These are phyloP conservation scores for Pyrocephalus nanus DNA, from an alignment of 2,797 vertebrate species.

Conservation along the genomic window DNA sequence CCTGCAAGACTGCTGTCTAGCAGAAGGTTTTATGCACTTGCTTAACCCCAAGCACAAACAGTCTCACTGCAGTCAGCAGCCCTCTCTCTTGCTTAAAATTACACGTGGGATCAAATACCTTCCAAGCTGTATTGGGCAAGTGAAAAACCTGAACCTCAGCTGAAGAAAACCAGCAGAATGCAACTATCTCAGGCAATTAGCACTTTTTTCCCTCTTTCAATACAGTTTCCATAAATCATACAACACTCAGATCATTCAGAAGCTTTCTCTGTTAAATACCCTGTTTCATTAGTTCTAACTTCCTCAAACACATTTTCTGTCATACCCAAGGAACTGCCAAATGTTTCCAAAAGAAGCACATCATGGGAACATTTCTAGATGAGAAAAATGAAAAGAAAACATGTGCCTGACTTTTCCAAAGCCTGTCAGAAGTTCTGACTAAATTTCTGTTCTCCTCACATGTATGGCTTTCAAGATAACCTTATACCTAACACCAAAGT, in stretches of 20 bases:
- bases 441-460: neutral
- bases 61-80: neutral
- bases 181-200: neutral
- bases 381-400: conserved; percentile 34
- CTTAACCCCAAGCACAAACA: neutral
- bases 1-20: neutral
- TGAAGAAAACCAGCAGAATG: neutral
- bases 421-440: neutral
- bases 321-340: neutral
- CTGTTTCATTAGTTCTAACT: neutral
- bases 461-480: neutral
- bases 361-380: neutral
- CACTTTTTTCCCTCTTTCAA: neutral
- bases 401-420: neutral
- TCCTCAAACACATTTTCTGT: neutral
- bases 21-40: neutral
- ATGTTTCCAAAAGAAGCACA: conserved; percentile 21
- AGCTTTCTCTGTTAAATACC: neutral
- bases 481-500: neutral
- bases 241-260: neutral
- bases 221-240: neutral
- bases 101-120: neutral
- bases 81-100: neutral
- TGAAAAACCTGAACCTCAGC: neutral
- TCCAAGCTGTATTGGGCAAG: neutral